Conservation (phyloP, 2,888 invertebrate species). For the Campoletis raptor region DNA sequence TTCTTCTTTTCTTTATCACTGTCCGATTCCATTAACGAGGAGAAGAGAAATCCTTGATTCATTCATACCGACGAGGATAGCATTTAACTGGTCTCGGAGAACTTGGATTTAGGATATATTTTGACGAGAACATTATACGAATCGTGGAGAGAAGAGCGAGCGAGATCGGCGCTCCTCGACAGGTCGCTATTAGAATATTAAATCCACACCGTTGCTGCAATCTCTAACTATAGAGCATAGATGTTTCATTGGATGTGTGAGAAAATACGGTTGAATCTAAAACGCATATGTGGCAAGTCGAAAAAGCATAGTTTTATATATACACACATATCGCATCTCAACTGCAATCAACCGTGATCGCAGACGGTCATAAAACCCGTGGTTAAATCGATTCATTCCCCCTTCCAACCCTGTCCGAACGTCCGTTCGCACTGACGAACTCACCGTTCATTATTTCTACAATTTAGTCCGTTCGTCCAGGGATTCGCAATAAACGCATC, state of each 20-base stretch:
- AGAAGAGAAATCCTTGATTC: conserved; percentile 74
- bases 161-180: conserved; percentile 71
- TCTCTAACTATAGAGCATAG: conserved; percentile 22
- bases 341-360: conserved; percentile 70
- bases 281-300: conserved; percentile 56
- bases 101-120: conserved; percentile 67
- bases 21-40: conserved; percentile 25
- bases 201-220: conserved; percentile 63
- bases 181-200: conserved; percentile 82
- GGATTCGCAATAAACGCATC: conserved; percentile 47
- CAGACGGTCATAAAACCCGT: conserved; percentile 74
- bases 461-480: conserved; percentile 52
- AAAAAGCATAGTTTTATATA: conserved; percentile 45
- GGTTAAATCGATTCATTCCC: conserved; percentile 74
- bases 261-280: conserved; percentile 52
- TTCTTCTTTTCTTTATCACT: conserved; percentile 18
- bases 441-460: conserved; percentile 66
- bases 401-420: conserved; percentile 34
- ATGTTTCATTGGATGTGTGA: not conserved
- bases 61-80: conserved; percentile 76
- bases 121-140: conserved; percentile 78
- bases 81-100: conserved; percentile 72
- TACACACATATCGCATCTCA: conserved; percentile 47
- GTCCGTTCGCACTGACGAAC: conserved; percentile 55
- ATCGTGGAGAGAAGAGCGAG: conserved; percentile 61